These are phyloP conservation scores for Perca flavescens DNA, from an alignment of 2,113 vertebrate genomes.

Conservation along the genomic window DNA sequence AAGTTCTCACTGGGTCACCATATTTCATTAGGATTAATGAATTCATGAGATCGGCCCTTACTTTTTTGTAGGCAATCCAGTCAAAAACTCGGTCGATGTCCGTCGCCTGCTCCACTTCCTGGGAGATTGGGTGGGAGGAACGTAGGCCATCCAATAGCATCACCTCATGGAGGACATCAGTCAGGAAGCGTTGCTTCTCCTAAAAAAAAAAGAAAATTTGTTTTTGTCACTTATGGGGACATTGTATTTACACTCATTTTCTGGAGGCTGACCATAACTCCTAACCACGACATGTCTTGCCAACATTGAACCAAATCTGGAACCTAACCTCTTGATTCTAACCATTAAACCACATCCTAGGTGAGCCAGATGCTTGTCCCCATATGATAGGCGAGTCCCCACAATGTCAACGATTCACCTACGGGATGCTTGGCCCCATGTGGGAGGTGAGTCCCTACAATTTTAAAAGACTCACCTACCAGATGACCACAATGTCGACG, in stretches of 20 bases:
- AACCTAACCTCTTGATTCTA: neutral
- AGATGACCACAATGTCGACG: no score
- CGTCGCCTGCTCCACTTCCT: conserved; percentile 92
- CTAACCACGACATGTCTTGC: neutral
- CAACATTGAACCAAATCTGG: neutral
- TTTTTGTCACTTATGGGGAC: neutral
- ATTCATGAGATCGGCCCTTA: conserved; percentile 25
- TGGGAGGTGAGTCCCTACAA: neutral
- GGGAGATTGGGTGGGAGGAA: conserved; percentile 96
- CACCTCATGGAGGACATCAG: conserved; percentile 96
- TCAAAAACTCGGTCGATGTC: conserved; percentile 97
- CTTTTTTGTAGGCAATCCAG: conserved; percentile 99
- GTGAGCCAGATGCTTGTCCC: no score
- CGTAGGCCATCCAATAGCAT: conserved; percentile 95
- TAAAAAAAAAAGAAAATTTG: conserved; percentile 52
- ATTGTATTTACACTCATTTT: no score
- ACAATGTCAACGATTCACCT: no score
- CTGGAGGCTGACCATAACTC: neutral
- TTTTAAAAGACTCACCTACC: neutral
- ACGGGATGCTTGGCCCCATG: neutral
- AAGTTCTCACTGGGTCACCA: neutral
- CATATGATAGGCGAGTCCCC: no score
- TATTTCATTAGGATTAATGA: neutral
- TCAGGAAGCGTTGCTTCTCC: conserved; percentile 98
- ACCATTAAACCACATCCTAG: no score